These are phyloP conservation scores for Sciurus vulgaris DNA, from an alignment of 2,797 vertebrate species.

Conservation along the genomic window DNA sequence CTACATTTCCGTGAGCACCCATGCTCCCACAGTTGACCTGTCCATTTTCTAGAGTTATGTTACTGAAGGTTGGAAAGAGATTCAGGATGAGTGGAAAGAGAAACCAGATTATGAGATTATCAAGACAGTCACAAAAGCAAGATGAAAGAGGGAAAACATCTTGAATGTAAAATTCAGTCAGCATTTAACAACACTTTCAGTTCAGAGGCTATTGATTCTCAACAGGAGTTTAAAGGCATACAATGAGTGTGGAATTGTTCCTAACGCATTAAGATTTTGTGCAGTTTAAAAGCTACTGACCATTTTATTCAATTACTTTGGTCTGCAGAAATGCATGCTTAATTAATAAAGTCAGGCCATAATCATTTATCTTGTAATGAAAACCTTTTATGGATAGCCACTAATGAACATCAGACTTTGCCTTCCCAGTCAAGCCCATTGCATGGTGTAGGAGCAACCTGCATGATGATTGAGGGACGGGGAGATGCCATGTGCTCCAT, in stretches of 20 bases:
- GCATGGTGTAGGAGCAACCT: background rate
- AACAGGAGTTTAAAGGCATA: background rate
- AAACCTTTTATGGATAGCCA: slow-evolving; percentile 68
- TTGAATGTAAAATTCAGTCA: slow-evolving; percentile 45
- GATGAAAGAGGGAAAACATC: slow-evolving; percentile 12
- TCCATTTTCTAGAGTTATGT: background rate
- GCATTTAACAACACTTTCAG: slow-evolving; percentile 65
- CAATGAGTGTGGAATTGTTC: slow-evolving; percentile 56
- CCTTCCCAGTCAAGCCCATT: slow-evolving; percentile 58
- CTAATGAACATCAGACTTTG: slow-evolving; percentile 78
- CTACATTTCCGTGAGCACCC: slow-evolving; percentile 88
- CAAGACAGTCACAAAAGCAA: background rate
- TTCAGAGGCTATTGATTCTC: slow-evolving; percentile 50
- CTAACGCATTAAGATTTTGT: slow-evolving; percentile 68
- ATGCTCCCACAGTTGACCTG: slow-evolving; percentile 80
- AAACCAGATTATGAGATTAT: background rate
- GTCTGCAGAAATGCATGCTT: slow-evolving; percentile 78
- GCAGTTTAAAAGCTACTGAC: slow-evolving; percentile 75
- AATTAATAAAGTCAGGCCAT: slow-evolving; percentile 83
- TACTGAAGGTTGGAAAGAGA: background rate
- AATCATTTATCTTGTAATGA: slow-evolving; percentile 76
- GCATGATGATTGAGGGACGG: background rate
- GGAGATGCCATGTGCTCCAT: slow-evolving; percentile 39
- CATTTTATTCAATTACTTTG: slow-evolving; percentile 80
- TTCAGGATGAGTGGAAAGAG: slow-evolving; percentile 4